Base-by-base conservation (phyloP, 2,113 vertebrate species). In the Tragelaphus scriptus region DNA sequence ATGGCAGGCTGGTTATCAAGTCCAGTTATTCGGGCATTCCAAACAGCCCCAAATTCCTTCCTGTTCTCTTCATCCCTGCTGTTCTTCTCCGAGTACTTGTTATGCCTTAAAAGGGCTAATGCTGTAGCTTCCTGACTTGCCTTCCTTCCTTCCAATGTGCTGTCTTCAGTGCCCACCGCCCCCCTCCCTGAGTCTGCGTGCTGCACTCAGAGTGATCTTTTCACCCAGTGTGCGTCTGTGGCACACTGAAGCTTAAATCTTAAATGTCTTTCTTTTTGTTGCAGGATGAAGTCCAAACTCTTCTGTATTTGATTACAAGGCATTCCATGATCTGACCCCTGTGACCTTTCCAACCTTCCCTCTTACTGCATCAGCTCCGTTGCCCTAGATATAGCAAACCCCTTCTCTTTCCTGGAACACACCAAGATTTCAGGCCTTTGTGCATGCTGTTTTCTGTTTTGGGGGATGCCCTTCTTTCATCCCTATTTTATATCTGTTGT, bases 111-210 rank as follows among this genome's bases (percentile, higher is more conserved):
- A 93, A 36, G 14, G 36, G 44, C 47, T 11, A 12, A n/a, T 44
- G 12, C 51, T 51, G 16, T 61, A 30, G 53, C 92, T 93, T 88
- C 36, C 12, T 25, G 49, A 82, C 21, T 88, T 13, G 17, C 77
- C n/a, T 44, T 21, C 56, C 56, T 90, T 95, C 65, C 51, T 94
- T 85, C 23, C 56, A 1, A 49, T 3, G 16, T 51, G 36, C 56
- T 0, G 0, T 23, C 23, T 65, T 80, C n/a, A 26, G 0, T 58
- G 0, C 44, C 58, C 32, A 17, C 21, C 3, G 1, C 32, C 65
- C 65, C 19, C 55, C 2, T 13, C 13, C 55, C 14, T 0, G 49
- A 14, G 56, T 40, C 71, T 87, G 75, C 15, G 4, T 7, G 16
- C 51, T 77, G 19, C 30, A 32, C 15, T 5, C 51, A n/a, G 63